phyloP scores from a whole-genome alignment of 2,797 vertebrate genomes.

The Sebastes melanostomus region DNA sequence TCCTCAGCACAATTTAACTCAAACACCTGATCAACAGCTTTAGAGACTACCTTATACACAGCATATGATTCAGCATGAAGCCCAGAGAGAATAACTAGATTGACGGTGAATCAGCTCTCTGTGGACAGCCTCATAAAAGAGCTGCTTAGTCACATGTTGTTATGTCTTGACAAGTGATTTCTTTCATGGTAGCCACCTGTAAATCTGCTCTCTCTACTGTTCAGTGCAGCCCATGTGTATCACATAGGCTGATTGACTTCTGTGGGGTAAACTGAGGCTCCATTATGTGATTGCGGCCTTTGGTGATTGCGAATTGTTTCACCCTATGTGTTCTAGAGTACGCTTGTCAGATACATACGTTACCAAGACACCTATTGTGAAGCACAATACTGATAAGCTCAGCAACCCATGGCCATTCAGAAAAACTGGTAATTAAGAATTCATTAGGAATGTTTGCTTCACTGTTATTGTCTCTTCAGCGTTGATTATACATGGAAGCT shows the following conservation, averaged over 20 bases:
- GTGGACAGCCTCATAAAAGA: constrained; percentile 24
- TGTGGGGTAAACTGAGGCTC: neutral
- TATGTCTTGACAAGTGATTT: constrained; percentile 25
- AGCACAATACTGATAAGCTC: neutral
- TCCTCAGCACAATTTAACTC: constrained; percentile 50
- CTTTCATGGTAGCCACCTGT: constrained; percentile 20
- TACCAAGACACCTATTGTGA: neutral
- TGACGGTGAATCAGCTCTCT: constrained; percentile 21
- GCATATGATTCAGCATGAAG: constrained; percentile 53
- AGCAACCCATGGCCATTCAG: neutral
- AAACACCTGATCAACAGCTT: constrained; percentile 62
- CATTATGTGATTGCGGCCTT: constrained; percentile 20
- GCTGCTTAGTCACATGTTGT: constrained; percentile 26
- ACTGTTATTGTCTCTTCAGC: neutral
- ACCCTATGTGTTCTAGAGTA: neutral
- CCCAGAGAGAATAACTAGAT: constrained; percentile 22
- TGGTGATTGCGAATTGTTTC: constrained; percentile 19
- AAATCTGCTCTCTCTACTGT: constrained; percentile 7
- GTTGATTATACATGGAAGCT: neutral
- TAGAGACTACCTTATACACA: constrained; percentile 19
- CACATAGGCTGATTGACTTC: constrained; percentile 4
- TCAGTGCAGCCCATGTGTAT: constrained; percentile 18
- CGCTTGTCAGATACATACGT: neutral
- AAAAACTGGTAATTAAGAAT: constrained; percentile 5
- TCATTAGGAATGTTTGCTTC: neutral